These are phyloP conservation scores for Dicrostonyx torquatus DNA, from an alignment of 2,797 vertebrate genomes.

Conservation along the genomic window DNA sequence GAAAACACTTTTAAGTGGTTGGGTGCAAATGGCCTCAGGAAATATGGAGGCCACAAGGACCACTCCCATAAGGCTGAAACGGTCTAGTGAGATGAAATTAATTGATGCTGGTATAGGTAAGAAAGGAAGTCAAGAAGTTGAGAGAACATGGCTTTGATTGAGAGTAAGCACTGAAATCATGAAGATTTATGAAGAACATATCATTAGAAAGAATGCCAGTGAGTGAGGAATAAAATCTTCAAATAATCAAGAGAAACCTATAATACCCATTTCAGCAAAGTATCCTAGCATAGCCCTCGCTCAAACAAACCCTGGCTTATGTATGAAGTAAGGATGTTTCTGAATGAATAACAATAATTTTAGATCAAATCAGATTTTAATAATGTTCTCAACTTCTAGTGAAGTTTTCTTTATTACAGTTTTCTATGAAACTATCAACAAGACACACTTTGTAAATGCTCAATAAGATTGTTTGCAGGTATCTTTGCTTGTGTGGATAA, in stretches of 20 bases:
- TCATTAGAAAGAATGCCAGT: background rate
- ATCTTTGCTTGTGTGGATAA: background rate
- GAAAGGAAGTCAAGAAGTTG: background rate
- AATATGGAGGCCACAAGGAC: background rate
- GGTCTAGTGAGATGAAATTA: background rate
- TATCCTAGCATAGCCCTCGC: background rate
- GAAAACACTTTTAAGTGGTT: background rate
- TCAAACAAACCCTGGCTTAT: background rate
- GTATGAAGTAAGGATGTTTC: constrained; percentile 14
- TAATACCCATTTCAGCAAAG: background rate
- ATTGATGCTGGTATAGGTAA: background rate
- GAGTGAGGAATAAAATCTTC: constrained; percentile 5
- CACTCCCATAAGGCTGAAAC: background rate
- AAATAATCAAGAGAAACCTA: background rate
- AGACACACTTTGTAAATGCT: background rate
- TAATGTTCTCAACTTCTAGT: background rate
- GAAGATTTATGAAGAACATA: background rate
- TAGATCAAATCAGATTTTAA: background rate
- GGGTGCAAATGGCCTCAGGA: background rate
- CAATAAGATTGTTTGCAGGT: background rate
- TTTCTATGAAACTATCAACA: constrained; percentile 29
- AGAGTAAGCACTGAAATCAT: background rate
- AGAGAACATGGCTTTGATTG: background rate
- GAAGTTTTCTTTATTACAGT: background rate
- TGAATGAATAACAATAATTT: background rate